A percentile compares a stretch with the other conserved stretches of the same genome.
phyloP scores from a whole-genome alignment of 2,113 vertebrate species.

The Haemorhous mexicanus region DNA sequence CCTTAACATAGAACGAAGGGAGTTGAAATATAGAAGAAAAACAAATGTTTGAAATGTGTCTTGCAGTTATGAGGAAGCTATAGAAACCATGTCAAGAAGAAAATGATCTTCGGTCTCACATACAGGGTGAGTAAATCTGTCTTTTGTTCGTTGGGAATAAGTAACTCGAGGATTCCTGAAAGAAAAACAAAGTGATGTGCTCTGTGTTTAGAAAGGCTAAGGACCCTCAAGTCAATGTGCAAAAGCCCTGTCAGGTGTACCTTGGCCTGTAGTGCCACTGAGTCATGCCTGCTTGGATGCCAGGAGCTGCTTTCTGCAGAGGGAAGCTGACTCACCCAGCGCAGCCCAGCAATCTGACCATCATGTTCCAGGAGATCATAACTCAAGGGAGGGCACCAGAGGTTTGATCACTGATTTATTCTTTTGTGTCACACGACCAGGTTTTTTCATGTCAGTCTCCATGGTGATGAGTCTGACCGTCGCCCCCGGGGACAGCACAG shows the following conservation, averaged over 20 bases:
- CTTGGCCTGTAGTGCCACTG: not conserved
- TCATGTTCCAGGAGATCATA: not conserved
- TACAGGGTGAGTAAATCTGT: slow-evolving; percentile 33
- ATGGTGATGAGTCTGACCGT: slow-evolving; percentile 29
- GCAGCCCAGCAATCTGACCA: not conserved
- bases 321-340: not conserved
- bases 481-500: not conserved
- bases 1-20: not conserved
- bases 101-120: slow-evolving; percentile 28
- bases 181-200: slow-evolving; percentile 32
- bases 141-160: slow-evolving; percentile 59
- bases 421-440: not conserved
- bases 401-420: slow-evolving; percentile 35
- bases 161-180: slow-evolving; percentile 14
- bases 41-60: slow-evolving; percentile 36
- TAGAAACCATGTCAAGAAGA: not conserved
- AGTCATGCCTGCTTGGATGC: not conserved
- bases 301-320: not conserved
- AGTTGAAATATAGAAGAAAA: slow-evolving; percentile 33
- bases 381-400: not conserved
- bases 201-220: slow-evolving; percentile 1
- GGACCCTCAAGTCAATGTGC: not conserved
- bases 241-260: not conserved
- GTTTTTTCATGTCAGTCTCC: slow-evolving; percentile 9
- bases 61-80: not conserved